Evolutionary conservation across 1,140 invertebrate genomes (phyloP).

Genomic region (Drosophila kohkoa): DNA sequence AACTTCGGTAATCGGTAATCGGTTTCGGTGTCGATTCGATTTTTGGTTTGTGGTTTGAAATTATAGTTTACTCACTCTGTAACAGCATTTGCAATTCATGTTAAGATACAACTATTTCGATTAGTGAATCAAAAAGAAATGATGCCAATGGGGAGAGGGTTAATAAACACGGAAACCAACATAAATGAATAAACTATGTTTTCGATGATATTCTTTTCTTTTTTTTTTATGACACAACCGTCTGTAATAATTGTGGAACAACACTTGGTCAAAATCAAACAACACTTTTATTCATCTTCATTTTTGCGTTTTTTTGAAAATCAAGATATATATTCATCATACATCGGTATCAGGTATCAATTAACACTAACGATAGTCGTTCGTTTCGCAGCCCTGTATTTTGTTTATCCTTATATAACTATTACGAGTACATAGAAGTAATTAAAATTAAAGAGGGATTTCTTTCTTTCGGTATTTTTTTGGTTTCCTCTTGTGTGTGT

Average conservation of each 20-base stretch:
- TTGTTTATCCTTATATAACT: constrained; percentile 22
- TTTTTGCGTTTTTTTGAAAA: constrained; percentile 6
- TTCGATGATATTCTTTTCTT: not conserved
- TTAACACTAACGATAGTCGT: constrained; percentile 20
- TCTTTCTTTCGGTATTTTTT: not conserved
- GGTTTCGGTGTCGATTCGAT: not conserved
- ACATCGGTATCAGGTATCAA: constrained; percentile 39
- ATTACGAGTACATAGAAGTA: constrained; percentile 5
- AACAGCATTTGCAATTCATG: constrained; percentile 43
- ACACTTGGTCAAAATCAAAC: constrained; percentile 44
- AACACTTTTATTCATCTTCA: constrained; percentile 43
- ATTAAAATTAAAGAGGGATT: constrained; percentile 8
- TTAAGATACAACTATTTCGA: constrained; percentile 43
- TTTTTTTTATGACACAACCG: not conserved
- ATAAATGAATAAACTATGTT: constrained; percentile 11
- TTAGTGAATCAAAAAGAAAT: constrained; percentile 42
- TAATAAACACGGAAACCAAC: not conserved
- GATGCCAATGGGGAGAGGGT: constrained; percentile 4
- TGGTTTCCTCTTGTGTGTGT: constrained; percentile 1
- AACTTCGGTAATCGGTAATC: not conserved
- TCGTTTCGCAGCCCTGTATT: constrained; percentile 16
- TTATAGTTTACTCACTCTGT: constrained; percentile 56
- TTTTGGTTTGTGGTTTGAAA: constrained; percentile 1
- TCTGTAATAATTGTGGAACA: constrained; percentile 25
- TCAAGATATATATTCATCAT: constrained; percentile 28